Evolutionary conservation across 2,888 invertebrate genomes (phyloP), one percentile per base, ranked within the genome.

Genomic region (Drosophila prolongata): DNA sequence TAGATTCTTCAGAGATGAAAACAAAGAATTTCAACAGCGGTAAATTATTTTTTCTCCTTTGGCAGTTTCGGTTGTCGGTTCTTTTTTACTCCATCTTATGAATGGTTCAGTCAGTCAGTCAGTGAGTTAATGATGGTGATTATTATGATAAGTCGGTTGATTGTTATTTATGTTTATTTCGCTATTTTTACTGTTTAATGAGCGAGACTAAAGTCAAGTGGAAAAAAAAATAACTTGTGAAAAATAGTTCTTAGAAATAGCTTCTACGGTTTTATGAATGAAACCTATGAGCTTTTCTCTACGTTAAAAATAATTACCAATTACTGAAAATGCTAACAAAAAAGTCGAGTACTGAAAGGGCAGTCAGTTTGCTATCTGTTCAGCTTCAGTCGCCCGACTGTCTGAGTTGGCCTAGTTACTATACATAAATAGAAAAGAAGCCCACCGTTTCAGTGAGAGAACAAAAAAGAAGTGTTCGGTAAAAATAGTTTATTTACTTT

Each of bases 51-150:
- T 53, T 44, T 53, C 56, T 35, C 10, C 6, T 49, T 34, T 19
- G 10, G 2, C 10, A 6, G 11, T 2, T 42, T 43, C 10, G 56
- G 35, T 8, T 66, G 46, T 54, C 50, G 66, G 66, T 52, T 53
- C 40, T 53, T 69, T 43, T 64, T 37, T 9, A 14, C 40, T 44
- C 35, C 24, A 62, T 52, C 14, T 56, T 44, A 34, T 52, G 30
- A 75, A 74, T 72, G 57, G 68, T 56, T 64, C 78, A 65, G 49
- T 61, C 59, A 65, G 49, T 61, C 59, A 82, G 84, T 82, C 83
- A 80, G 76, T 80, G 71, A 88, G 87, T 86, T 88, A 88, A 88
- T 85, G 89, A 80, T 76, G 59, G 78, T 86, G 73, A 81, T 81
- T 85, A 77, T 87, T 73, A 77, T 71, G 82, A 71, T 69, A 64